Evolutionary conservation across 1,140 invertebrate species (phyloP).

Genomic region (Ceratosolen solmsi): DNA sequence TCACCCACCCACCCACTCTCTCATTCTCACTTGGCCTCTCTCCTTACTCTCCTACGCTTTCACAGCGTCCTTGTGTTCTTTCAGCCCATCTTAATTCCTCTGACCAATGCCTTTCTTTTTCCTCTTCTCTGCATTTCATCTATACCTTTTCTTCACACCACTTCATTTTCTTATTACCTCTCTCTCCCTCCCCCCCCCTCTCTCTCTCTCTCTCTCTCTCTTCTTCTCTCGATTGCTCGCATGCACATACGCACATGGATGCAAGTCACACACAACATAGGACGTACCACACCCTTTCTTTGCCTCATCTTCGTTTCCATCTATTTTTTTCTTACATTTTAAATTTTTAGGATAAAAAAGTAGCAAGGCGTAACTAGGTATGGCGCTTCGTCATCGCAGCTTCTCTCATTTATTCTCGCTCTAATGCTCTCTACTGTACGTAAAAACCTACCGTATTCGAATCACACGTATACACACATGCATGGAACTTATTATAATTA

Average conservation of each 20-base stretch:
- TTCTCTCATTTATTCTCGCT: slow-evolving; percentile 58
- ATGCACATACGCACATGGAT: no score
- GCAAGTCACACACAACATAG: no score
- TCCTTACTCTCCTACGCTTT: slow-evolving; percentile 40
- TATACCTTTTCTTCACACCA: slow-evolving; percentile 6
- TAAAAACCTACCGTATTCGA: neutral
- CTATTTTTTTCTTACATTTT: slow-evolving; percentile 31
- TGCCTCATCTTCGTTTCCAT: neutral
- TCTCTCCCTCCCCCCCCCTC: neutral
- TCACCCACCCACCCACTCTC: slow-evolving; percentile 48
- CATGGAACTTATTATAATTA: slow-evolving; percentile 56
- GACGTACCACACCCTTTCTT: neutral
- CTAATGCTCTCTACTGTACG: slow-evolving; percentile 34
- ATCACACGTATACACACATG: slow-evolving; percentile 22
- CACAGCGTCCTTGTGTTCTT: slow-evolving; percentile 28
- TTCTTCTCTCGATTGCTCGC: neutral
- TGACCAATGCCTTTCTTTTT: neutral
- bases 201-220: slow-evolving; percentile 5
- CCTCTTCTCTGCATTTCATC: slow-evolving; percentile 4
- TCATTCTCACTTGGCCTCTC: slow-evolving; percentile 40
- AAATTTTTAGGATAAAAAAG: slow-evolving; percentile 16
- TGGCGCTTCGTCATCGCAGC: slow-evolving; percentile 58
- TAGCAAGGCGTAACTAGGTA: slow-evolving; percentile 55
- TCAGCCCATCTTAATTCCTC: slow-evolving; percentile 3
- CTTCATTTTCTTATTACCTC: slow-evolving; percentile 23